Percentiles rank a stretch among this genome's conserved stretches.
Evolutionary conservation across 2,888 invertebrate genomes (phyloP).

Genomic region (Therioaphis trifolii): DNA sequence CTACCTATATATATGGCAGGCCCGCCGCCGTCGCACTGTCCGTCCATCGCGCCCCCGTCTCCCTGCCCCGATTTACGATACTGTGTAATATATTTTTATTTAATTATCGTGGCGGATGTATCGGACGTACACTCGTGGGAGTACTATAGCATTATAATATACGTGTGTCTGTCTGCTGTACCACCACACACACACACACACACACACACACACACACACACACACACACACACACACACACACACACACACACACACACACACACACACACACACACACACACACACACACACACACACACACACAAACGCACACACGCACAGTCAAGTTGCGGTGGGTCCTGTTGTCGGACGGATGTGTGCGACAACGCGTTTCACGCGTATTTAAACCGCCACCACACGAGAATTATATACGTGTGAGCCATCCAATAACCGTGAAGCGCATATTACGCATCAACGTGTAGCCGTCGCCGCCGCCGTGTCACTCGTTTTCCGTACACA

Average conservation of each 20-base stretch:
- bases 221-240: too few species aligned
- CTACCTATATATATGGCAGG: too few species aligned
- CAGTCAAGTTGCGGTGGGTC: slow-evolving; percentile 36
- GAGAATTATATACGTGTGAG: slow-evolving; percentile 21
- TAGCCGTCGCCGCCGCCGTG: slow-evolving; percentile 15
- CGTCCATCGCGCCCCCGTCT: not conserved
- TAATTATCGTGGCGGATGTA: slow-evolving; percentile 51
- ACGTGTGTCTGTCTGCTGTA: too few species aligned
- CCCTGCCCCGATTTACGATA: slow-evolving; percentile 37
- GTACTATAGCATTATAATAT: not conserved
- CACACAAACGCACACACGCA: not conserved
- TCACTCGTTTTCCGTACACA: slow-evolving; percentile 10
- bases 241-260: too few species aligned
- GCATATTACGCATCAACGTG: slow-evolving; percentile 60
- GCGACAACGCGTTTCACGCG: slow-evolving; percentile 61
- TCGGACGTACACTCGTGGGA: slow-evolving; percentile 10
- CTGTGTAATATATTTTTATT: slow-evolving; percentile 3
- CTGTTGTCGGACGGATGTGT: slow-evolving; percentile 39
- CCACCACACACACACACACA: too few species aligned
- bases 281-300: too few species aligned
- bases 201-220: too few species aligned
- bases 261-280: too few species aligned
- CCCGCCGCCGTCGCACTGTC: not conserved
- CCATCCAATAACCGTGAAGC: slow-evolving; percentile 62
- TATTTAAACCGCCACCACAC: slow-evolving; percentile 52